Evolutionary conservation across 2,888 invertebrate genomes (phyloP), one percentile per base, ranked within the genome.

Genomic region (Hemistola chrysoprasaria): DNA sequence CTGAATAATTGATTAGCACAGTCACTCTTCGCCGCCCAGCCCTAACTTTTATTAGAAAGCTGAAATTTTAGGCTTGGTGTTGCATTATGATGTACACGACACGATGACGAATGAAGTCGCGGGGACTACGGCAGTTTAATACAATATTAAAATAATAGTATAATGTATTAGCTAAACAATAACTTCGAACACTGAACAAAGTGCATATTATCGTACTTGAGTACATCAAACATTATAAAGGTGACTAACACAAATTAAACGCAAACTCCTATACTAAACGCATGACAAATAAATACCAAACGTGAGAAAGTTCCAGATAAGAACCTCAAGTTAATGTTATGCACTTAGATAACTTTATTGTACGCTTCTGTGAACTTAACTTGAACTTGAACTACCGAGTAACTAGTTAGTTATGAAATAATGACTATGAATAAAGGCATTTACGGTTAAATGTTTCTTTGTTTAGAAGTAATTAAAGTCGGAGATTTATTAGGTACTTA

Each of bases 291-390:
- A 70, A 77, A 76, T 73, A 66, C 71, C 60, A 54, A 59, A 68
- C 78, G 80, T 80, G 82, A 79, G 80, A 82, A 80, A 76, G 63
- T 60, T 27, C 46, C 42, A 76, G 78, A 78, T 77, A 79, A 71
- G 56, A n/a, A n/a, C 71, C 64, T n/a, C n/a, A n/a, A n/a, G 69
- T 71, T 72, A 78, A 72, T 70, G 65, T 49, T 39, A 45, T 38
- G 54, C 56, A 57, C 57, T 56, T 55, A 67, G 70, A 70, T 70
- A 70, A 65, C 30, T 65, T 66, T 68, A 68, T 64, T 65, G 65
- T 65, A 51, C 37, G 59, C 68, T 69, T 68, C 70, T 59, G 65
- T 66, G 66, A 69, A 69, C 61, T 56, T 53, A 55, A 34, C 34
- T 30, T 20, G 10, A 48, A 44, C 40, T 31, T 35, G 32, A 33